A percentile compares a stretch with the other conserved stretches of the same genome.
Evolutionary conservation across 2,113 vertebrate genomes (phyloP).

Genomic region (Spea bombifrons): DNA sequence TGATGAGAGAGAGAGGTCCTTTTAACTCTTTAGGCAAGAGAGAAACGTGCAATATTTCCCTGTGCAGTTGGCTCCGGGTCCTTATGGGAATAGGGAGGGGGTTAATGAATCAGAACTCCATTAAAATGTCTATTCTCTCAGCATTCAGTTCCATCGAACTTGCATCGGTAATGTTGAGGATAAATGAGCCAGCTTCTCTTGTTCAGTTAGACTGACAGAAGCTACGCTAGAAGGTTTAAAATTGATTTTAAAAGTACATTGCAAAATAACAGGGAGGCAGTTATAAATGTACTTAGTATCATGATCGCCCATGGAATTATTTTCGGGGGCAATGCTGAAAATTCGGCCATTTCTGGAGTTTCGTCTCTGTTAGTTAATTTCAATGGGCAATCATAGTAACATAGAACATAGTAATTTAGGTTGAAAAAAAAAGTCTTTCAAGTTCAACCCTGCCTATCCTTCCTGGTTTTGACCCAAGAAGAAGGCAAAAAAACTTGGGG

Average conservation of each 20-base stretch:
- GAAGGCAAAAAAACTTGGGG: no score
- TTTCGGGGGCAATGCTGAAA: background rate
- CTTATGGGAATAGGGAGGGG: background rate
- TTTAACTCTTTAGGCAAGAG: constrained; percentile 25
- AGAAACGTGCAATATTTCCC: background rate
- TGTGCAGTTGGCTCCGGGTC: background rate
- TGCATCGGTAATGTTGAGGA: constrained; percentile 8
- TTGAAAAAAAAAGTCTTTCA: no score
- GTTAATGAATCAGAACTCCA: constrained; percentile 34
- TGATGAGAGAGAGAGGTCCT: constrained; percentile 23
- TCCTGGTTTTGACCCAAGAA: no score
- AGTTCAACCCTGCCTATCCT: no score
- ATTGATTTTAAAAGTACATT: constrained; percentile 4
- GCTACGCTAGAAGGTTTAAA: constrained; percentile 40
- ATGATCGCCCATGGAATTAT: no score
- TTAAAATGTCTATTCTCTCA: constrained; percentile 24
- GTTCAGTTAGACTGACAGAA: constrained; percentile 50
- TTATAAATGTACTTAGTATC: background rate
- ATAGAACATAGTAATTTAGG: no score
- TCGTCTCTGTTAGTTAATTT: no score
- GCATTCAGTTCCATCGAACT: constrained; percentile 6
- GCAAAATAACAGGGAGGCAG: constrained; percentile 25
- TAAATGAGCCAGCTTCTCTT: constrained; percentile 27
- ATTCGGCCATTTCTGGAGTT: no score
- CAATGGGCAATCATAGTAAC: no score